These are phyloP conservation scores for Sphaerophoria rueppellii DNA, from an alignment of 2,888 invertebrate genomes.

Conservation along the genomic window DNA sequence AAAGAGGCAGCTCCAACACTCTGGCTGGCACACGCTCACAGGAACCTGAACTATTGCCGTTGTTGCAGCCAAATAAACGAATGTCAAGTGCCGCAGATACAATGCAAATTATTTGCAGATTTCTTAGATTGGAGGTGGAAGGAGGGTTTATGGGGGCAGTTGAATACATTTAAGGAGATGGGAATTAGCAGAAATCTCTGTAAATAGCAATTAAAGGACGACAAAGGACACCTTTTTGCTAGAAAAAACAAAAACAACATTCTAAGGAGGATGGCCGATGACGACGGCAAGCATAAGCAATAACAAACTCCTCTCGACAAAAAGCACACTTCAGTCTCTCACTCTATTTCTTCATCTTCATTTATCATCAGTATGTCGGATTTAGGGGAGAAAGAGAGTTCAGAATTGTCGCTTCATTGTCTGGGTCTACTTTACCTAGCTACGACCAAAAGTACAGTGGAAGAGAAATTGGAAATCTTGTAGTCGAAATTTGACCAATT, in stretches of 20 bases:
- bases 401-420: no score
- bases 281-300: background rate
- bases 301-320: slow-evolving; percentile 21
- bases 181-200: slow-evolving; percentile 60
- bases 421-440: no score
- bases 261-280: background rate
- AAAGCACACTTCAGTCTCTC: slow-evolving; percentile 24
- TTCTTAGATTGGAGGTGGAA: background rate
- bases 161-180: slow-evolving; percentile 11
- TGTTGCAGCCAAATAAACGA: slow-evolving; percentile 64
- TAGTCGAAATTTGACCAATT: no score
- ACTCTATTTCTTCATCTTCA: background rate
- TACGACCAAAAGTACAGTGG: no score
- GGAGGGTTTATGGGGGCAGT: slow-evolving; percentile 36
- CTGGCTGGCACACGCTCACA: background rate
- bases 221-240: slow-evolving; percentile 68
- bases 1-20: background rate
- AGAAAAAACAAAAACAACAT: slow-evolving; percentile 23
- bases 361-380: no score
- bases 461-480: no score
- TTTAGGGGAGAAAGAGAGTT: no score
- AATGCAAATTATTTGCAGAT: slow-evolving; percentile 68
- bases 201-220: slow-evolving; percentile 73
- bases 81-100: slow-evolving; percentile 72
- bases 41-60: slow-evolving; percentile 22